These are phyloP conservation scores for Mamestra brassicae DNA, from an alignment of 2,888 invertebrate species.

Conservation along the genomic window DNA sequence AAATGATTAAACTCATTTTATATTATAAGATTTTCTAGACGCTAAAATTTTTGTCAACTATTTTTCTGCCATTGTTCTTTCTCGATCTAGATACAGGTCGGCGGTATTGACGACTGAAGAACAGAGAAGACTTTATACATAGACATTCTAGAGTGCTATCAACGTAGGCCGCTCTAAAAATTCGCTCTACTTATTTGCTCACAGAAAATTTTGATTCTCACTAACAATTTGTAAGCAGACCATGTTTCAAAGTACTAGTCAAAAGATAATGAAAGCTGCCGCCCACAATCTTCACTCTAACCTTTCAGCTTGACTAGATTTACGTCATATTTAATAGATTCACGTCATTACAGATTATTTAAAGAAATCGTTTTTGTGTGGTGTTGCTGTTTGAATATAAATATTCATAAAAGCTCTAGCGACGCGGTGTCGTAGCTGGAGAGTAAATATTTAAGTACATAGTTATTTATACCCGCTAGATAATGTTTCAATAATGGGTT, in stretches of 20 bases:
- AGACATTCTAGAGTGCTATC: neutral
- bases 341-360: slow-evolving; percentile 50
- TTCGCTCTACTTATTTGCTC: neutral
- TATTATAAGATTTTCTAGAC: too few species aligned
- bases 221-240: slow-evolving; percentile 6
- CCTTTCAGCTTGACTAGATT: slow-evolving; percentile 16
- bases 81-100: too few species aligned
- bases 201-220: neutral
- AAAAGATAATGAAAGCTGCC: neutral
- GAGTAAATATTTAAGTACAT: slow-evolving; percentile 5
- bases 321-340: slow-evolving; percentile 10
- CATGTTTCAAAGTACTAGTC: neutral
- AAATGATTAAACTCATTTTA: too few species aligned
- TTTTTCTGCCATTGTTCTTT: too few species aligned
- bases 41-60: too few species aligned
- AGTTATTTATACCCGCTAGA: neutral
- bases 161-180: neutral
- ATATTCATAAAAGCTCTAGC: slow-evolving; percentile 67
- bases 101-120: too few species aligned
- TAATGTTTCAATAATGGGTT: slow-evolving; percentile 15
- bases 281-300: neutral
- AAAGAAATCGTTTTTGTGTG: slow-evolving; percentile 47
- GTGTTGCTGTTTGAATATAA: slow-evolving; percentile 42
- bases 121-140: too few species aligned
- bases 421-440: neutral